phyloP scores from a whole-genome alignment of 2,113 vertebrate genomes.

The Maccullochella peelii region DNA sequence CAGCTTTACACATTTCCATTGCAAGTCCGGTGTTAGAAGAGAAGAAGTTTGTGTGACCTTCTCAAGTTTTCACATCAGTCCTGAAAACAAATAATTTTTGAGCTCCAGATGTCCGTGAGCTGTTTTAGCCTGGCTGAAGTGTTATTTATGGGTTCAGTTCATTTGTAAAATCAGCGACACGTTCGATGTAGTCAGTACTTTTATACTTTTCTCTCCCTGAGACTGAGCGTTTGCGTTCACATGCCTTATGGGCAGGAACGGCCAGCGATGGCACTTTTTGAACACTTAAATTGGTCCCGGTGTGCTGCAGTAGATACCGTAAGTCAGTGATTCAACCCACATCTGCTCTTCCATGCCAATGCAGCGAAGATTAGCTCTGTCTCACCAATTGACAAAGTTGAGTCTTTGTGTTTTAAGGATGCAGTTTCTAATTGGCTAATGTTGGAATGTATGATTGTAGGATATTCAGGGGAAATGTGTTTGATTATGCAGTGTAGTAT shows the following conservation, averaged over 20 bases:
- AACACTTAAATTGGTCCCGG: slow-evolving; percentile 15
- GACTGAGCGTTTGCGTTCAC: not conserved
- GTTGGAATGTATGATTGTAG: slow-evolving; percentile 32
- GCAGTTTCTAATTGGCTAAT: slow-evolving; percentile 17
- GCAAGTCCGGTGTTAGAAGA: not conserved
- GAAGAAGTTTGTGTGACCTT: not conserved
- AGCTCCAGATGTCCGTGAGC: not conserved
- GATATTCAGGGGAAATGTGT: slow-evolving; percentile 59
- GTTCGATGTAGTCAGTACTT: not conserved
- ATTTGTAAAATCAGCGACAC: not conserved
- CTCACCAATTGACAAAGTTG: slow-evolving; percentile 18
- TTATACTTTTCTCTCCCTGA: not conserved
- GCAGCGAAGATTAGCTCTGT: slow-evolving; percentile 36
- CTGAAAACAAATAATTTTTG: not conserved
- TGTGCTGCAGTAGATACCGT: not conserved
- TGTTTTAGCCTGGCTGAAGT: not conserved
- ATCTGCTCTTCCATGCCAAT: slow-evolving; percentile 29
- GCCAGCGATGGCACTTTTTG: not conserved
- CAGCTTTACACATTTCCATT: not conserved
- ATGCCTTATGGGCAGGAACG: not conserved
- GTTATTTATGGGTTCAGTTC: not conserved
- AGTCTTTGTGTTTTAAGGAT: slow-evolving; percentile 23
- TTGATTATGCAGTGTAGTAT: slow-evolving; percentile 48
- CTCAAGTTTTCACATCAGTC: not conserved
- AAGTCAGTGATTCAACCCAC: slow-evolving; percentile 6